Evolutionary conservation across 2,888 invertebrate genomes (phyloP).

Genomic region (Ormyrus pomaceus): DNA sequence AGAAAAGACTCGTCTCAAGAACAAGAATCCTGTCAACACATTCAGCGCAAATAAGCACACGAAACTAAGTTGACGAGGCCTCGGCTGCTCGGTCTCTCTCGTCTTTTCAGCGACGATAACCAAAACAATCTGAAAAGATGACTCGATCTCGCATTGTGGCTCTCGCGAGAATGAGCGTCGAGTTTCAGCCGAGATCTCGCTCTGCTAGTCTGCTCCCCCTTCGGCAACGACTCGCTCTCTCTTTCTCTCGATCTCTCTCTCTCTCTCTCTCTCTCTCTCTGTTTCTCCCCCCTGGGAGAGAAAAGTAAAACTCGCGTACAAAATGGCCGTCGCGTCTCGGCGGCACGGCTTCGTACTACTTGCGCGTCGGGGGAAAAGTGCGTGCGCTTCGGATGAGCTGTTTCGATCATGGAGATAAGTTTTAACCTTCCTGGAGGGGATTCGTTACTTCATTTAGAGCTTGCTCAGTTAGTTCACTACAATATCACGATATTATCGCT

Average conservation of each 20-base stretch:
- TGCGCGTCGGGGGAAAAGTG: not conserved
- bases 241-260: no score
- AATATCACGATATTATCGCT: no score
- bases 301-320: constrained; percentile 48
- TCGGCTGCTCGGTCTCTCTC: not conserved
- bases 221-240: no score
- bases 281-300: constrained; percentile 53
- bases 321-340: constrained; percentile 47
- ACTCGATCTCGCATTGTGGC: constrained; percentile 44
- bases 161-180: constrained; percentile 44
- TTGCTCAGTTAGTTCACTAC: not conserved
- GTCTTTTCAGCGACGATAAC: constrained; percentile 49
- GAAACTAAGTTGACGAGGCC: constrained; percentile 34
- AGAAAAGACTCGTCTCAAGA: constrained; percentile 14
- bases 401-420: not conserved
- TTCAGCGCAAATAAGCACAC: constrained; percentile 43
- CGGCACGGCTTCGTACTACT: not conserved
- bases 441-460: not conserved
- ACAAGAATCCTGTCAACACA: constrained; percentile 49
- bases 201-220: not conserved
- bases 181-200: constrained; percentile 34
- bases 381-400: not conserved
- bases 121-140: constrained; percentile 55
- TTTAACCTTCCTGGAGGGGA: not conserved
- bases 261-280: no score